phyloP scores from a whole-genome alignment of 2,797 vertebrate species.

The Fundulus diaphanus region DNA sequence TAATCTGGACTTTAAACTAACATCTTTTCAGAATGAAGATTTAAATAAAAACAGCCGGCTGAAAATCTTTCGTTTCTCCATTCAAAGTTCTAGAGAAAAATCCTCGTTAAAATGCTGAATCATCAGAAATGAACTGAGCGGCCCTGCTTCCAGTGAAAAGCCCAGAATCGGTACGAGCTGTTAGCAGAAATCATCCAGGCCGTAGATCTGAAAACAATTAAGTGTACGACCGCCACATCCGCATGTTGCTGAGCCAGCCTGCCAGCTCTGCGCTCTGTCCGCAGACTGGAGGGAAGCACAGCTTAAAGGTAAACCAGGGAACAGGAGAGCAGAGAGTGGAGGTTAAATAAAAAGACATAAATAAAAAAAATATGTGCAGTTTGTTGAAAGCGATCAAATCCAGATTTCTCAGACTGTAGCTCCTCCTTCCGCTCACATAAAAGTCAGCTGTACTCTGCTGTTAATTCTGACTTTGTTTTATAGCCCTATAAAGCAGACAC shows the following conservation, averaged over 20 bases:
- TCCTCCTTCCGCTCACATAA: conserved; percentile 5
- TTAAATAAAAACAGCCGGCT: not conserved
- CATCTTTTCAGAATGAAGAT: not conserved
- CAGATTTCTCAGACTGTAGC: conserved; percentile 18
- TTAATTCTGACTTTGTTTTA: conserved; percentile 41
- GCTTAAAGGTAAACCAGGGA: not conserved
- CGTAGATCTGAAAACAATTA: conserved; percentile 78
- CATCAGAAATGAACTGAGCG: not conserved
- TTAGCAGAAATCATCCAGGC: conserved; percentile 14
- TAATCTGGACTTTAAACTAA: not conserved
- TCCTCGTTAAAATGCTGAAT: not conserved
- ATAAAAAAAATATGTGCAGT: conserved; percentile 3
- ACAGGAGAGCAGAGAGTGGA: conserved; percentile 10
- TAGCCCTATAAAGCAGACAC: conserved; percentile 26
- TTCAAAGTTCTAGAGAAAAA: not conserved
- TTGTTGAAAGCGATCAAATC: conserved; percentile 9
- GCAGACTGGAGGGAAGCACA: conserved; percentile 11
- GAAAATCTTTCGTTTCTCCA: not conserved
- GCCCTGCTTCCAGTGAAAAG: conserved; percentile 10
- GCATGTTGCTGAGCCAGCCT: conserved; percentile 46
- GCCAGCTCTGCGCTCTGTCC: conserved; percentile 22
- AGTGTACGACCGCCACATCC: conserved; percentile 73
- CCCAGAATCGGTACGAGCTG: conserved; percentile 9
- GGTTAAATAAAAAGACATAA: conserved; percentile 3
- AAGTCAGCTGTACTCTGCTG: conserved; percentile 6